These are phyloP conservation scores for Mormyrus hasselquistii DNA, from an alignment of 2,797 vertebrate genomes.

Conservation along the genomic window DNA sequence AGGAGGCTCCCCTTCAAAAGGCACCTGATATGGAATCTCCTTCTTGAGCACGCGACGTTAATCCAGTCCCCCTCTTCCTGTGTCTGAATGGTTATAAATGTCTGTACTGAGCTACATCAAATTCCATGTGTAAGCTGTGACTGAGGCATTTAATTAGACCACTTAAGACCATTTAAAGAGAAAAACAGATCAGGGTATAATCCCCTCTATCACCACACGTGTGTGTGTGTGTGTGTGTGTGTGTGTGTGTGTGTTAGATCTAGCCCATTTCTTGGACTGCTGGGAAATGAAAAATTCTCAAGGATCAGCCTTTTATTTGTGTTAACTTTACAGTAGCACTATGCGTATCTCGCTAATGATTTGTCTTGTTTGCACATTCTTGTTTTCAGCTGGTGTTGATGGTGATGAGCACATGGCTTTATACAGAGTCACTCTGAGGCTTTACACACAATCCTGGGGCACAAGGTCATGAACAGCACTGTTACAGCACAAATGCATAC, in stretches of 20 bases:
- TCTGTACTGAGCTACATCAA: neutral
- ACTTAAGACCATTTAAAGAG: neutral
- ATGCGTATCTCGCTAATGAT: neutral
- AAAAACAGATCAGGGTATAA: neutral
- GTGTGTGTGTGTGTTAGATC: neutral
- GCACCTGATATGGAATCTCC: neutral
- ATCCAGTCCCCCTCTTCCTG: neutral
- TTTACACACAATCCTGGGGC: neutral
- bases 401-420: neutral
- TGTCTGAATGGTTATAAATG: neutral
- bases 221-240: neutral
- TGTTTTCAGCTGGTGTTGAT: neutral
- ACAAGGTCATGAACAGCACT: neutral
- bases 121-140: neutral
- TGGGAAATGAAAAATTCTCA: neutral
- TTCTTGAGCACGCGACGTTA: neutral
- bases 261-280: neutral
- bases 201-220: neutral
- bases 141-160: neutral
- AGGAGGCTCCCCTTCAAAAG: neutral
- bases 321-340: neutral
- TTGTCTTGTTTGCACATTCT: neutral
- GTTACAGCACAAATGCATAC: neutral
- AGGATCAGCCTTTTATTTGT: neutral
- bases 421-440: neutral